Evolutionary conservation across 2,888 invertebrate species (phyloP), one percentile per base, ranked within the genome.

Genomic region (Megastigmus dorsalis): DNA sequence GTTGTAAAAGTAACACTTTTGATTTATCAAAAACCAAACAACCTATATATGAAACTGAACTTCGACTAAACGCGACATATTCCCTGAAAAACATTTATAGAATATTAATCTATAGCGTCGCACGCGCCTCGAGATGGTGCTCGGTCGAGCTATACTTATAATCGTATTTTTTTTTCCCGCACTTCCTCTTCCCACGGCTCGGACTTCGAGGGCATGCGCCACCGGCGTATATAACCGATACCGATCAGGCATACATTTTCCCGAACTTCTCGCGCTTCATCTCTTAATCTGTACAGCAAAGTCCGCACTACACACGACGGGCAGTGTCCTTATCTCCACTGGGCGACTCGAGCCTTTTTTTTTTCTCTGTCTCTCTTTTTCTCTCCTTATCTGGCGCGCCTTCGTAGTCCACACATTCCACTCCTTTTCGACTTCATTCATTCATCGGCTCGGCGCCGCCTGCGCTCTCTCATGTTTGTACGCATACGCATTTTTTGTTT

Each of bases 141-240:
- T n/a, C n/a, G n/a, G n/a, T n/a, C n/a, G n/a, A n/a, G n/a, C n/a
- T n/a, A n/a, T n/a, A n/a, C n/a, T n/a, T n/a, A n/a, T n/a, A n/a
- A n/a, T 10, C 7, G 28, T 48, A 15, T 28, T 30, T 71, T 28
- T 30, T 71, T 62, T 54, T 71, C 26, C 20, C 33, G n/a, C n/a
- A 48, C 55, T 71, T 57, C 55, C 63, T 63, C 71, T 71, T 63
- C 45, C 63, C 55, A 63, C 55, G 55, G 28, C 45, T 55, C 59
- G 13, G n/a, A 48, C 20, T 15, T 33, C 28, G 7, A 41, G 23
- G n/a, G 7, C 4, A 13, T n/a, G 3, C 23, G 30, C 4, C 7
- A 6, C n/a, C 50, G 20, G 30, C 28, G n/a, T n/a, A n/a, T n/a
- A n/a, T n/a, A n/a, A 4, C 13, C 36, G 33, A 54, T 33, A 52